Evolutionary conservation across 1,140 invertebrate genomes (phyloP), one percentile per base, ranked within the genome.

Genomic region (Asobara japonica): DNA sequence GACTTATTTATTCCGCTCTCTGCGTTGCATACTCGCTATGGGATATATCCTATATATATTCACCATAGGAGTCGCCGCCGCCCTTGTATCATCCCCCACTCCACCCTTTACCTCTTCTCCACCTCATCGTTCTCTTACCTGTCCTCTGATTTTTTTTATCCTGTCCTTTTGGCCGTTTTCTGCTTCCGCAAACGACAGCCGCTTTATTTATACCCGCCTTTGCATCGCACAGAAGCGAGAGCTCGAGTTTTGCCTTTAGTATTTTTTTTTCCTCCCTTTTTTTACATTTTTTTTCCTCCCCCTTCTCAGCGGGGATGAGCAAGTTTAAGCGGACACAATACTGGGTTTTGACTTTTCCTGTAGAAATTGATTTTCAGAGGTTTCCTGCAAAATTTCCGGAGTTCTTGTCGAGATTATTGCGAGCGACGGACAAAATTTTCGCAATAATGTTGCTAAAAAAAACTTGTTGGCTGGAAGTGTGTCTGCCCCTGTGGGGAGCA

Each of bases 141-240:
- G 78, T 76, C 29, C 48, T 82, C n/a, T n/a, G n/a, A n/a, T 65
- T 29, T 66, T 84, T 80, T 85, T 84, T 84, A 61, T 84, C 82
- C 78, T 82, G 77, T 86, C 79, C 79, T 85, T 85, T 86, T 86
- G 82, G 75, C 83, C 81, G 82, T 86, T 85, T 86, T 86, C 82
- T 86, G 82, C 82, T 86, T 85, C 84, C 83, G 86, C 84, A 87
- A 86, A 84, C 83, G 86, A 86, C 85, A 87, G 86, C 83, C 84
- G 64, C 81, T 82, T 87, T 87, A 87, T 87, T 87, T 87, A 87
- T 87, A 87, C 83, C 84, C 81, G 82, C 83, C 84, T 86, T 86
- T 86, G 84, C 84, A 87, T 87, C 74, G 71, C 80, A 81, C 81
- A 56, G 79, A 79, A 82, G 80, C 81, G 78, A 76, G 79, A 79